Percentiles rank a stretch among this genome's conserved stretches.
phyloP scores from a whole-genome alignment of 2,888 invertebrate genomes.

The Bellardia pandia region DNA sequence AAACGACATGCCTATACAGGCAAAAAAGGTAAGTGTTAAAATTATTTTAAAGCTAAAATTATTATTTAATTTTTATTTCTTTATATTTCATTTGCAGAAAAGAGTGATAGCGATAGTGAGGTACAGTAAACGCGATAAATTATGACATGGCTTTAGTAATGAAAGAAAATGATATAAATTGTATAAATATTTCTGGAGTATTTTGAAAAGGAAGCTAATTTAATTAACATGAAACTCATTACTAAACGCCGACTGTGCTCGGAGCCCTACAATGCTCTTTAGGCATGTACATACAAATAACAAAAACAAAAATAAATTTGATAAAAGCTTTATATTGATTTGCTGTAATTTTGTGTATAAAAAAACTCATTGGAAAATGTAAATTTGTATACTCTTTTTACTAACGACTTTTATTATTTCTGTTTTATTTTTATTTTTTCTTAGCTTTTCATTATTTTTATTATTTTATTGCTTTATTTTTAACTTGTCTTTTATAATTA shows the following conservation, averaged over 20 bases:
- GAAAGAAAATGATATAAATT: background rate
- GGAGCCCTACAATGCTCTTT: background rate
- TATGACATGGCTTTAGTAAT: conserved; percentile 47
- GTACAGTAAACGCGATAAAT: conserved; percentile 88
- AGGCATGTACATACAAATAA: conserved; percentile 47
- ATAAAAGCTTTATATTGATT: conserved; percentile 75
- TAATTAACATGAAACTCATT: conserved; percentile 47
- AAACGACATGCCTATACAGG: conserved; percentile 97
- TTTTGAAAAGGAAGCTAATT: conserved; percentile 28
- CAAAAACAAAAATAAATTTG: conserved; percentile 19
- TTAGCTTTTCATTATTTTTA: conserved; percentile 19
- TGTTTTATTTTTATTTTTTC: conserved; percentile 21
- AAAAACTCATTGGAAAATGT: conserved; percentile 68
- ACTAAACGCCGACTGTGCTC: conserved; percentile 34
- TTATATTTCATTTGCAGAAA: conserved; percentile 87
- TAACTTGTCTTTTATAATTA: conserved; percentile 35
- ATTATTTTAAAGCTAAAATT: background rate
- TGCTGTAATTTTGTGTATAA: conserved; percentile 73
- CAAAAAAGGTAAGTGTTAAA: conserved; percentile 92
- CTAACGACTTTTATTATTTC: conserved; percentile 27
- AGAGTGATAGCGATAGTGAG: conserved; percentile 97
- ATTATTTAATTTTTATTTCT: background rate
- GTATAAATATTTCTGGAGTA: background rate
- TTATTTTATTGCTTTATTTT: conserved; percentile 32
- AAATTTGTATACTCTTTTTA: conserved; percentile 41